Percentiles rank a stretch among this genome's conserved stretches.
Conservation (phyloP, 2,888 invertebrate genomes). For the Cerceris ruficornis region DNA sequence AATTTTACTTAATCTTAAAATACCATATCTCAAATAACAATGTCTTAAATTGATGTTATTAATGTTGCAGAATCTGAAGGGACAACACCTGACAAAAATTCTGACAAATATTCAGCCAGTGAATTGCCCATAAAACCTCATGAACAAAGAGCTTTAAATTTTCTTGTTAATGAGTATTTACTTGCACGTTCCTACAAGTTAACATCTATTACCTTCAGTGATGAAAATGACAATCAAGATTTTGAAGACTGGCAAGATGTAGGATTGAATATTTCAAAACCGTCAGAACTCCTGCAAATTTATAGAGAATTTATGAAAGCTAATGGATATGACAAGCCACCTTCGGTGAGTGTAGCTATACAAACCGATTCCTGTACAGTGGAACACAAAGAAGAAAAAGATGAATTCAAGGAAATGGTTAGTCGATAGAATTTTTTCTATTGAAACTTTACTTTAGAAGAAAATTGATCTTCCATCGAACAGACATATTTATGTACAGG, state of each 20-base stretch:
- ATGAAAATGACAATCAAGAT: slow-evolving; percentile 95
- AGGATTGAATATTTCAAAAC: slow-evolving; percentile 92
- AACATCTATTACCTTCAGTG: slow-evolving; percentile 94
- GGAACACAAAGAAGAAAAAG: slow-evolving; percentile 55
- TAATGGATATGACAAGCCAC: slow-evolving; percentile 82
- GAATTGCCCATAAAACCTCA: slow-evolving; percentile 87
- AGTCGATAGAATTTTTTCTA: slow-evolving; percentile 11
- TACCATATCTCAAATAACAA: neutral
- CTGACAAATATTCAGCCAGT: slow-evolving; percentile 77
- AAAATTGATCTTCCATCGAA: neutral
- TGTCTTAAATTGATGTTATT: slow-evolving; percentile 7
- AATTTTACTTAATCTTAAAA: neutral
- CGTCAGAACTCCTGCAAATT: slow-evolving; percentile 87
- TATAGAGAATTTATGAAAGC: slow-evolving; percentile 84
- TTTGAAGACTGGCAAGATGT: slow-evolving; percentile 97
- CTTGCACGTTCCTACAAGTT: slow-evolving; percentile 91
- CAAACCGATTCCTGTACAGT: slow-evolving; percentile 72
- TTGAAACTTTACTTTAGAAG: neutral
- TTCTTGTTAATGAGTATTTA: slow-evolving; percentile 93
- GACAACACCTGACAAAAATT: slow-evolving; percentile 82
- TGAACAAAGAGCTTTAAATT: slow-evolving; percentile 92
- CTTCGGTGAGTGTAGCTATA: slow-evolving; percentile 81
- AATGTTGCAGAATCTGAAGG: slow-evolving; percentile 82
- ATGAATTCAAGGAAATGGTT: slow-evolving; percentile 68
- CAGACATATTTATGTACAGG: slow-evolving; percentile 77